Evolutionary conservation across 2,888 invertebrate genomes (phyloP).

Genomic region (Idaea dimidiata): DNA sequence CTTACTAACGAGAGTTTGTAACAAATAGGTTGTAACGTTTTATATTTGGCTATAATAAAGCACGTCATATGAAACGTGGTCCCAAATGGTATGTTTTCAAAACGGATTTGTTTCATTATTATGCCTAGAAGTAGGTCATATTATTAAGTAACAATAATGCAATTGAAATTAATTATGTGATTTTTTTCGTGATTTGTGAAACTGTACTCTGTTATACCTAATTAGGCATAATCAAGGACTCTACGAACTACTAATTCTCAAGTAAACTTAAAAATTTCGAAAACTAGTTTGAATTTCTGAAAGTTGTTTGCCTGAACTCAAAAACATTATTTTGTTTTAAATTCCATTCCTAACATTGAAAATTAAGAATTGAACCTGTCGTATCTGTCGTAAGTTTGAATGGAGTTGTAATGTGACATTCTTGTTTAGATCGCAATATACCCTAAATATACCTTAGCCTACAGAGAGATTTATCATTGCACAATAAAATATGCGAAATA

Average conservation of each 20-base stretch:
- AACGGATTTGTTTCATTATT: background rate
- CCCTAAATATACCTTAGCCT: conserved; percentile 2
- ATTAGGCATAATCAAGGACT: too few species aligned
- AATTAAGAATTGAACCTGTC: background rate
- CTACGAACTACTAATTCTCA: too few species aligned
- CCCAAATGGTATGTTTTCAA: conserved; percentile 2
- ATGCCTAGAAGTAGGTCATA: conserved; percentile 15
- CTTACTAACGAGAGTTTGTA: conserved; percentile 33
- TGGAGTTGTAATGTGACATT: background rate
- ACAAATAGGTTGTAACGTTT: conserved; percentile 29
- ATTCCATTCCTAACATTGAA: background rate
- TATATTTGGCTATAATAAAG: conserved; percentile 13
- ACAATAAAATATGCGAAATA: conserved; percentile 31
- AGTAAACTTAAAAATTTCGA: too few species aligned
- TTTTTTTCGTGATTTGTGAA: too few species aligned
- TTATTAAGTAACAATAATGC: conserved; percentile 14
- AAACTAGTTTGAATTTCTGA: too few species aligned
- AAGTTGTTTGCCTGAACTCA: too few species aligned
- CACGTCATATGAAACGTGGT: conserved; percentile 8
- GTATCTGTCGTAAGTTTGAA: background rate
- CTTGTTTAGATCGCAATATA: conserved; percentile 7
- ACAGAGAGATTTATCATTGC: background rate
- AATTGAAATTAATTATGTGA: too few species aligned
- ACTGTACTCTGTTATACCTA: too few species aligned
- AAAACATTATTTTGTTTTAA: too few species aligned